These are phyloP conservation scores for Salpingus planirostris DNA, from an alignment of 2,888 invertebrate genomes.

Conservation along the genomic window DNA sequence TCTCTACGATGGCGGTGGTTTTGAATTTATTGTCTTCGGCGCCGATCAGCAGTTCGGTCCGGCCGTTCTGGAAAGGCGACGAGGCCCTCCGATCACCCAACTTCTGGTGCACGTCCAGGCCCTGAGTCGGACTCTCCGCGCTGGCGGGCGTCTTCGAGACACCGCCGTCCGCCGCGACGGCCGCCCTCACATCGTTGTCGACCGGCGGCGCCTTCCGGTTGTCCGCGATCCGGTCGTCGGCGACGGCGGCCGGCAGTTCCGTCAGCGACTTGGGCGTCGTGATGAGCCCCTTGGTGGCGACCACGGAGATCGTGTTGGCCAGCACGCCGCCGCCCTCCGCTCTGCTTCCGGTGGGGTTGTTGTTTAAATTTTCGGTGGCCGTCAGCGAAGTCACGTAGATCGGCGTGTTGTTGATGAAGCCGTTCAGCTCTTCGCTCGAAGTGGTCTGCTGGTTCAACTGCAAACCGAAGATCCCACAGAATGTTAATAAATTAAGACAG, in stretches of 20 bases:
- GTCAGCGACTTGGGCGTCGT: slow-evolving; percentile 28
- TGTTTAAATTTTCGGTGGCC: slow-evolving; percentile 46
- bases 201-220: slow-evolving; percentile 21
- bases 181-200: slow-evolving; percentile 26
- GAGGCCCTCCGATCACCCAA: slow-evolving; percentile 44
- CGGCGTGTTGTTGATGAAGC: slow-evolving; percentile 71
- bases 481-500: too few relatives aligned
- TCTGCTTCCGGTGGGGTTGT: slow-evolving; percentile 43
- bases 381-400: slow-evolving; percentile 74
- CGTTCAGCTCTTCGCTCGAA: slow-evolving; percentile 60
- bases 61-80: slow-evolving; percentile 59
- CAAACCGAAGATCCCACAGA: too few relatives aligned
- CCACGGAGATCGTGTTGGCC: slow-evolving; percentile 37
- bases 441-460: slow-evolving; percentile 56
- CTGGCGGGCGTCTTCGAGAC: too few relatives aligned
- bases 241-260: slow-evolving; percentile 29
- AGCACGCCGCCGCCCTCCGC: slow-evolving; percentile 28
- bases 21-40: slow-evolving; percentile 54
- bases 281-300: slow-evolving; percentile 38
- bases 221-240: slow-evolving; percentile 11
- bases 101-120: slow-evolving; percentile 42
- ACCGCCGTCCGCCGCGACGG: slow-evolving; percentile 15
- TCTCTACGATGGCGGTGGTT: slow-evolving; percentile 53
- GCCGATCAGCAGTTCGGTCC: slow-evolving; percentile 66
- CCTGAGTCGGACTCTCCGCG: slow-evolving; percentile 23